These are phyloP conservation scores for Panthera tigris DNA, from an alignment of 2,113 vertebrate genomes.

Conservation along the genomic window DNA sequence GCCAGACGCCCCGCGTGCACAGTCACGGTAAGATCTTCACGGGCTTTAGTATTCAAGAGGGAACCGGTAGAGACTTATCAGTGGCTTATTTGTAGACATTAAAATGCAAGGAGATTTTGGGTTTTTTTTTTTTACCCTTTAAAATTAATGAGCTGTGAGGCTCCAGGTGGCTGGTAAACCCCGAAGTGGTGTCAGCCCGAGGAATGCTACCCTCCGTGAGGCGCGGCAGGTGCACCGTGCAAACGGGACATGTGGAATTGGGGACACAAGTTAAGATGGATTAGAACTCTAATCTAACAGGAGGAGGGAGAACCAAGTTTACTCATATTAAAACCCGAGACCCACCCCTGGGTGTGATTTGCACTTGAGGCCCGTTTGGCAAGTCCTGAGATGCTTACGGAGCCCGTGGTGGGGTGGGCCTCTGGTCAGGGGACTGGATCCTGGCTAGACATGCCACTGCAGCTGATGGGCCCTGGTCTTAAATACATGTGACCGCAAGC, in stretches of 20 bases:
- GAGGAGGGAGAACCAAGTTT: background rate
- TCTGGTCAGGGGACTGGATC: background rate
- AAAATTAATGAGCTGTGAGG: background rate
- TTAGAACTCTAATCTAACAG: background rate
- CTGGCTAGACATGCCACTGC: background rate
- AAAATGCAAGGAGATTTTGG: background rate
- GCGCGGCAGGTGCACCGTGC: background rate
- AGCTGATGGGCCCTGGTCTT: background rate
- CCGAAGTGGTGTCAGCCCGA: background rate
- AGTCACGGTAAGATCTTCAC: background rate
- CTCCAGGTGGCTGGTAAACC: background rate
- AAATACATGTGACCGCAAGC: too few relatives aligned
- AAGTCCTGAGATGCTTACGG: background rate
- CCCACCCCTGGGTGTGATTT: background rate
- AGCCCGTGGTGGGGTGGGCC: background rate
- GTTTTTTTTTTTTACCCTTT: constrained; percentile 19
- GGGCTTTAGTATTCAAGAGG: constrained; percentile 43
- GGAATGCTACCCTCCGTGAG: constrained; percentile 9
- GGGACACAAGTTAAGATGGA: constrained; percentile 1
- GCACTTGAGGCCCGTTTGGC: background rate
- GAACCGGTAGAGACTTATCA: background rate
- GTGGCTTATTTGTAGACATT: constrained; percentile 56
- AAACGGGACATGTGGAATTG: background rate
- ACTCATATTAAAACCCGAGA: background rate
- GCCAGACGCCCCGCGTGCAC: too few relatives aligned